Percentiles rank a stretch among this genome's conserved stretches.
Evolutionary conservation across 2,797 vertebrate species (phyloP).

Genomic region (Notolepis coatsorum): DNA sequence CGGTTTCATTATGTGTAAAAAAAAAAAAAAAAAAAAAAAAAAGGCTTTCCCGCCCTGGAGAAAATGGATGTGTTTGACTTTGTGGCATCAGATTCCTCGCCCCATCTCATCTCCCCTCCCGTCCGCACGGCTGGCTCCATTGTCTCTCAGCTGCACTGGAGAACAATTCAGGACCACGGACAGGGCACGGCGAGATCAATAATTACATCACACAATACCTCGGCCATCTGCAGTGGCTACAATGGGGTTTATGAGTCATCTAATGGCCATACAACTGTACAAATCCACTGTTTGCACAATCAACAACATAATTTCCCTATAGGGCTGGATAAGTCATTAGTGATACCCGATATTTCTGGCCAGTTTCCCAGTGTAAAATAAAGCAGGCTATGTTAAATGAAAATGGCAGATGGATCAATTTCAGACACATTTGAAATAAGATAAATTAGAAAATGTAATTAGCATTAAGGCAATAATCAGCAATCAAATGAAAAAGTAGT

Average conservation of each 20-base stretch:
- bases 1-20: slow-evolving; percentile 19
- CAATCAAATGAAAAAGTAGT: no score
- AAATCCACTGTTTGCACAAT: slow-evolving; percentile 46
- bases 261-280: slow-evolving; percentile 30
- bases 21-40: no score
- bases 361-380: slow-evolving; percentile 3
- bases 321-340: slow-evolving; percentile 28
- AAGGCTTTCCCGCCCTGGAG: slow-evolving; percentile 27
- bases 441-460: neutral
- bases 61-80: slow-evolving; percentile 53
- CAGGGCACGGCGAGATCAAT: slow-evolving; percentile 62
- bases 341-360: slow-evolving; percentile 18
- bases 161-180: no score
- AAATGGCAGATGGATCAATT: slow-evolving; percentile 13
- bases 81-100: slow-evolving; percentile 53
- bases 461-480: neutral
- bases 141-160: slow-evolving; percentile 49
- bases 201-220: slow-evolving; percentile 48
- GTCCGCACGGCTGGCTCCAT: slow-evolving; percentile 41
- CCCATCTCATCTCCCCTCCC: slow-evolving; percentile 13
- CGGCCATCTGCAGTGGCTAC: slow-evolving; percentile 50
- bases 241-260: slow-evolving; percentile 46
- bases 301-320: slow-evolving; percentile 34
- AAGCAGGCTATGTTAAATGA: neutral
- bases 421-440: neutral